phyloP scores from a whole-genome alignment of 2,888 invertebrate species.

The Octodonta nipae region DNA sequence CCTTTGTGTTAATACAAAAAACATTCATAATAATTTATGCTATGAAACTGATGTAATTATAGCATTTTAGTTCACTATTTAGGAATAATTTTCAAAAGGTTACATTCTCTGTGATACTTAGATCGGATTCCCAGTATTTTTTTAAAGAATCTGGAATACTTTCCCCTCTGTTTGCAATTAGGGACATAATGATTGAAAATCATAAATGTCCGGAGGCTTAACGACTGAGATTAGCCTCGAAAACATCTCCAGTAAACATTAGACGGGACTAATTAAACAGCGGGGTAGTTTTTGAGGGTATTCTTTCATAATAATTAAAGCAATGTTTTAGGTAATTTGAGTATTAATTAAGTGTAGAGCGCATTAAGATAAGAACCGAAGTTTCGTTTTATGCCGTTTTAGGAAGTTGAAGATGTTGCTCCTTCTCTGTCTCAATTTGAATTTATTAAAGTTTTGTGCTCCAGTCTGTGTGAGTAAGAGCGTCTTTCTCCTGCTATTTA shows the following conservation, averaged over 20 bases:
- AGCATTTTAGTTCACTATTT: no score
- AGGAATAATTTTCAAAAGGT: no score
- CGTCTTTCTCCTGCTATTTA: conserved; percentile 12
- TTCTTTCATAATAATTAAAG: conserved; percentile 27
- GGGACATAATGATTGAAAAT: conserved; percentile 1
- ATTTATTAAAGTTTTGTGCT: neutral
- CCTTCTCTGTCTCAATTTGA: neutral
- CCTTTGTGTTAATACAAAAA: no score
- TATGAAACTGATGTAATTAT: no score
- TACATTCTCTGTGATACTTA: no score
- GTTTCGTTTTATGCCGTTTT: no score
- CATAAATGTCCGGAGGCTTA: conserved; percentile 1
- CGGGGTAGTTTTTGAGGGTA: conserved; percentile 24
- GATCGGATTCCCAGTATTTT: no score
- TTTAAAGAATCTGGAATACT: no score
- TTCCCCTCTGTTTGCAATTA: neutral
- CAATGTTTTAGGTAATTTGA: conserved; percentile 30
- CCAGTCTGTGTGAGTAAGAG: no score
- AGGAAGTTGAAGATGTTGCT: neutral
- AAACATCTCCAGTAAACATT: neutral
- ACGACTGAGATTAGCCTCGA: neutral
- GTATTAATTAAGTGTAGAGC: conserved; percentile 20
- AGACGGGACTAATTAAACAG: conserved; percentile 20
- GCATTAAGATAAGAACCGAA: conserved; percentile 25
- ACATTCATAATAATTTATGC: no score